Conservation (phyloP, 2,888 invertebrate species). For the Eilema depressum region DNA sequence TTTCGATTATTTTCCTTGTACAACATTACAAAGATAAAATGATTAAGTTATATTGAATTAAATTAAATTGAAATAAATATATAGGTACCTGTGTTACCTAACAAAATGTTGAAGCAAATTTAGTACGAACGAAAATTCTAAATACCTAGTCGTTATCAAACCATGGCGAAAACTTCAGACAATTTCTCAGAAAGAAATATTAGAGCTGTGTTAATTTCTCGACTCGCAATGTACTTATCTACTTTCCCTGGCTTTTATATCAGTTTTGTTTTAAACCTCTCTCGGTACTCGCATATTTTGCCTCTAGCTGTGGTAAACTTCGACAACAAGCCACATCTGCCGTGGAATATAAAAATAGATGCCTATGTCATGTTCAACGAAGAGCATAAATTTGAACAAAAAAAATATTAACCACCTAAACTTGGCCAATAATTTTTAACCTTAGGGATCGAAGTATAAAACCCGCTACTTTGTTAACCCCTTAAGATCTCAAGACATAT, state of each 20-base stretch:
- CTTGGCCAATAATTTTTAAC: neutral
- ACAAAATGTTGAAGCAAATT: neutral
- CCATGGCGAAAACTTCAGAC: neutral
- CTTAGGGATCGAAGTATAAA: neutral
- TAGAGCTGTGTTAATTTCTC: conserved; percentile 36
- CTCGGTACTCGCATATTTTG: neutral
- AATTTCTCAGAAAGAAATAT: neutral
- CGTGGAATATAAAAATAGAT: neutral
- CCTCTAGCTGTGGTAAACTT: conserved; percentile 3
- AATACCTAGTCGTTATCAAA: neutral
- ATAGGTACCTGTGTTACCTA: too few relatives aligned
- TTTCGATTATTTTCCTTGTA: too few relatives aligned
- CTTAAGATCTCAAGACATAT: neutral
- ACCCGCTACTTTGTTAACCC: neutral
- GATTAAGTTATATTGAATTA: too few relatives aligned
- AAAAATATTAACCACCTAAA: neutral
- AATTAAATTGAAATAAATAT: too few relatives aligned
- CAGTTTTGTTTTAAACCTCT: neutral
- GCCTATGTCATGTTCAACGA: neutral
- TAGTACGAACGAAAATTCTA: neutral
- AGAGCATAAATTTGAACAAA: neutral
- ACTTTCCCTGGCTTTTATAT: conserved; percentile 17
- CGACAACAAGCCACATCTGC: neutral
- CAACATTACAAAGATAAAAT: too few relatives aligned
- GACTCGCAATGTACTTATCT: conserved; percentile 22